Evolutionary conservation across 1,140 invertebrate species (phyloP), one percentile per base, ranked within the genome.

Genomic region (Drosophila grimshawi): DNA sequence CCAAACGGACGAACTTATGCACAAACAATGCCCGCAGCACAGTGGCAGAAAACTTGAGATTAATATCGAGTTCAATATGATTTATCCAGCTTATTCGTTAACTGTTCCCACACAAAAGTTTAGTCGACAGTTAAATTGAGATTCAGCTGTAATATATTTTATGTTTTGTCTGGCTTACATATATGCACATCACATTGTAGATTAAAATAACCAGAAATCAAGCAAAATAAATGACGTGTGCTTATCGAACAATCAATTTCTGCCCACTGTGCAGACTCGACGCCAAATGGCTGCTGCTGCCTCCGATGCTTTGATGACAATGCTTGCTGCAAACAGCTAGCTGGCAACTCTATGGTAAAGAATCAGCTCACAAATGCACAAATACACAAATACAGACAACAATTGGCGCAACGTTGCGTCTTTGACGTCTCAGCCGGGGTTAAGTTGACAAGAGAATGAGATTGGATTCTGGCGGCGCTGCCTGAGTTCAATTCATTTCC

Each of bases 361-460:
- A 55, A 62, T 55, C 56, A 61, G 55, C 63, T 55, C 43, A 43
- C 45, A 67, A 67, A 67, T 67, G 65, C 65, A 66, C 52, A 71
- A 70, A 65, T 64, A 51, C 68, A 72, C 68, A 71, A 71, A 71
- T 61, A 73, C 64, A 73, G 70, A 67, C 59, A 75, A 80, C 76
- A 79, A 80, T 78, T 81, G 79, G 74, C 68, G 68, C 79, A 77
- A 69, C 66, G 63, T 68, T 59, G 62, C 19, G 51, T 11, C 55
- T 55, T 61, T 53, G 60, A 52, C 59, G 57, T 65, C 62, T 60
- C 76, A 76, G 85, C 65, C 74, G 85, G 88, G 85, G 85, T 89
- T 88, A 89, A 89, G 85, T 88, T 88, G 85, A 89, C 85, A 88
- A 88, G 86, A 88, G 83, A 89, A 89, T 80, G 80, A 88, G 85